These are phyloP conservation scores for Progne subis DNA, from an alignment of 2,113 vertebrate species.

Conservation along the genomic window DNA sequence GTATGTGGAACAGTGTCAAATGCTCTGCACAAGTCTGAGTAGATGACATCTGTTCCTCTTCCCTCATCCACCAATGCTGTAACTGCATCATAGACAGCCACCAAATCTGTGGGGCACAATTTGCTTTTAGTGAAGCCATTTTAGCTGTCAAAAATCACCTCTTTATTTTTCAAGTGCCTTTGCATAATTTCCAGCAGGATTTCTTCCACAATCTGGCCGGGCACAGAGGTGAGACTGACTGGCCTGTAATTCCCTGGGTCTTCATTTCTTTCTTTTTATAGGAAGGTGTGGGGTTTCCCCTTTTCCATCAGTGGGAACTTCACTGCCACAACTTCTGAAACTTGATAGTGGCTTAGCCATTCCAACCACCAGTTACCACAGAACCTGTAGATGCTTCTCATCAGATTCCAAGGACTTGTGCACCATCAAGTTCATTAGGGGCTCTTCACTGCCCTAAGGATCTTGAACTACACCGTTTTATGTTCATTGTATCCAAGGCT, in stretches of 20 bases:
- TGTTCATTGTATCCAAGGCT: neutral
- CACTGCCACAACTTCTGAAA: neutral
- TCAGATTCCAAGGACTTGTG: neutral
- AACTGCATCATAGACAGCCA: neutral
- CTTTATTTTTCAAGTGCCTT: neutral
- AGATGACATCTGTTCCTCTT: neutral
- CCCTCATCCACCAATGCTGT: neutral
- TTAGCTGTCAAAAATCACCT: neutral
- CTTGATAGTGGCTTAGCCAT: neutral
- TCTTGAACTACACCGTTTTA: neutral
- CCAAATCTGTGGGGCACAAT: neutral
- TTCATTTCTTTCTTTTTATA: neutral
- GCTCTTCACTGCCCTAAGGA: neutral
- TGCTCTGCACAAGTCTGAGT: neutral
- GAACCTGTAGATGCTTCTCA: neutral
- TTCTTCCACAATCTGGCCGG: neutral
- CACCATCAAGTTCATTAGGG: neutral
- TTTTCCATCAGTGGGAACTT: neutral
- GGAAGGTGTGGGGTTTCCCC: neutral
- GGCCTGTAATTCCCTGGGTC: neutral
- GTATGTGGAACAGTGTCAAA: neutral
- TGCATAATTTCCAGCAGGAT: neutral
- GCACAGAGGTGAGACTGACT: neutral
- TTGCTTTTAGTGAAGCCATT: neutral
- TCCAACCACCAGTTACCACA: neutral